Conservation (phyloP, 1,140 invertebrate species). For the Drepana arcuata region DNA sequence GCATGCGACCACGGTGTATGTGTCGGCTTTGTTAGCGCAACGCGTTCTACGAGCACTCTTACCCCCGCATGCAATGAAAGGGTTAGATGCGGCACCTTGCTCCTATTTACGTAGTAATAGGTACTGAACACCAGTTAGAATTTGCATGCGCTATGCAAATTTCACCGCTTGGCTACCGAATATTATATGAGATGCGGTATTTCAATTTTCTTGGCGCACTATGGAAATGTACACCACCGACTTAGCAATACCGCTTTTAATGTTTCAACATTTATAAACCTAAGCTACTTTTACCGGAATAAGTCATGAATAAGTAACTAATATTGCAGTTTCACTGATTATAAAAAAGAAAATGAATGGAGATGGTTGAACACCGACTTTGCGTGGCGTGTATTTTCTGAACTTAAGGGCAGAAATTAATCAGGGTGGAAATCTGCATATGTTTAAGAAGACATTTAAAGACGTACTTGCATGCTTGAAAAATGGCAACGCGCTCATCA, state of each 20-base stretch:
- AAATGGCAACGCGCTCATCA: no score
- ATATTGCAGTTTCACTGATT: no score
- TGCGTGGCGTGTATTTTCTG: no score
- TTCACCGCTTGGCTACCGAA: conserved; percentile 4
- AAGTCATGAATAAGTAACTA: background rate
- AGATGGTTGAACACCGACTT: no score
- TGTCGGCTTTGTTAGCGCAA: conserved; percentile 19
- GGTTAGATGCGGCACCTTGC: conserved; percentile 8
- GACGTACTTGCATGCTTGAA: no score
- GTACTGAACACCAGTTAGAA: conserved; percentile 1
- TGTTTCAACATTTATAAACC: background rate
- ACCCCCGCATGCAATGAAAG: conserved; percentile 1
- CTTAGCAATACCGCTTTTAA: background rate
- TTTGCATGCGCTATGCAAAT: conserved; percentile 10
- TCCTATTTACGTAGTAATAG: conserved; percentile 10
- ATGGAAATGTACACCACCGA: conserved; percentile 6
- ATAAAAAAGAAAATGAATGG: no score
- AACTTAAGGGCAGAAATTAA: no score
- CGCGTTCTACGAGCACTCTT: conserved; percentile 15
- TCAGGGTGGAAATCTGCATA: no score
- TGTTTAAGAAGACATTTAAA: no score
- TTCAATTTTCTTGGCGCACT: conserved; percentile 3
- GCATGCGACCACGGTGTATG: conserved; percentile 9
- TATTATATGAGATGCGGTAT: conserved; percentile 6
- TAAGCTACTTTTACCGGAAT: background rate